Conservation (phyloP, 2,113 vertebrate species). For the Saguinus imperator region DNA sequence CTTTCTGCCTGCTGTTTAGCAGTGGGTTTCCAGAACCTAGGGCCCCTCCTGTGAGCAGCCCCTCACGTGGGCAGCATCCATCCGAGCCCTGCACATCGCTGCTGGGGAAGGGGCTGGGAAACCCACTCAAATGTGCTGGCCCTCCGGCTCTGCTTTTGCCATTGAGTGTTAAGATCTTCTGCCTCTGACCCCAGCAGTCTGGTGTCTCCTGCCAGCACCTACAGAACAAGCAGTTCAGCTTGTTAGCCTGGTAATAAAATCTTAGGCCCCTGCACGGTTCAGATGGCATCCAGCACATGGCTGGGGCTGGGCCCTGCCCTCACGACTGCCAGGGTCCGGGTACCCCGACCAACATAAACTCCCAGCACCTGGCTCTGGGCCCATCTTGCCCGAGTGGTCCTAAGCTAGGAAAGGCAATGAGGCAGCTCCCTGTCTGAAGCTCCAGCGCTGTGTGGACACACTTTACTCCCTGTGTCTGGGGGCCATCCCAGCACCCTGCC, state of each 20-base stretch:
- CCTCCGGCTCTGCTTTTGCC: neutral
- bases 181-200: neutral
- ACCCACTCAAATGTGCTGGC: no score
- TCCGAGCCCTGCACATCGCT: rapidly evolving
- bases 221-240: rapidly evolving
- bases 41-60: no score
- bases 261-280: neutral
- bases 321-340: neutral
- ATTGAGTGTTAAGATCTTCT: neutral
- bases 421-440: neutral
- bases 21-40: neutral
- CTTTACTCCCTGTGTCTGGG: no score
- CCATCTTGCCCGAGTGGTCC: neutral
- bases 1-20: no score
- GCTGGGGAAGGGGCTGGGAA: neutral
- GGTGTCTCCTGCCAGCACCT: neutral
- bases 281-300: rapidly evolving
- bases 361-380: neutral
- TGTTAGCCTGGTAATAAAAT: no score
- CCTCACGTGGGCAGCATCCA: rapidly evolving
- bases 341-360: neutral
- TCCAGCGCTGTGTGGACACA: rapidly evolving
- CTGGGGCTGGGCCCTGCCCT: neutral
- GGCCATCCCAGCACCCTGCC: neutral
- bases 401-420: neutral